Base-by-base conservation (phyloP, 2,113 vertebrate species). In the Corythornis cristatus region DNA sequence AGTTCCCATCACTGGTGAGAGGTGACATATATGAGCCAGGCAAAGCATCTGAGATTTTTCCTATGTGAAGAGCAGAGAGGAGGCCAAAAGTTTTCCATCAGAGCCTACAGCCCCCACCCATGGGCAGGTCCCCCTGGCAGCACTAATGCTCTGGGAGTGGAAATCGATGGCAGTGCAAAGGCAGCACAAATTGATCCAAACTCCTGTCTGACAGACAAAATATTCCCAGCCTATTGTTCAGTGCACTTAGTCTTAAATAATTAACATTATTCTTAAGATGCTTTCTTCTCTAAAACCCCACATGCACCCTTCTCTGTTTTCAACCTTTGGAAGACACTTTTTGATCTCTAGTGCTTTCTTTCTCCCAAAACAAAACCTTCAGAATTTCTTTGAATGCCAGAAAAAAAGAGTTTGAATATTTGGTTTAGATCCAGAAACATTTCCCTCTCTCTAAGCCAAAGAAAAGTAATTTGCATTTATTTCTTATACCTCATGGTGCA, bases 401-500 rank as follows among this genome's bases (percentile, higher is more conserved):
- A 66, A 92, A 72, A 8, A 26, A 74, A 81, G 54, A 50, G 11
- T 78, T 65, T 50, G 77, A 72, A 33, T 89, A 61, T 57, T 88
- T 88, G 80, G 16, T 45, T 88, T 77, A 57, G 86, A 45, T 91
- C 62, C 75, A 93, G 80, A 88, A 86, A 40, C 1, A 1, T 18
- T 93, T 90, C 57, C 37, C 19, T 78, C 40, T 40, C 66, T 75
- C 66, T 37, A 75, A 82, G 62, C 66, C 74, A 82, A 71, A 90
- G 25, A 31, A 88, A 92, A 92, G 5, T 12, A 31, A 31, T 76
- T 90, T 58, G 11, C 5, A 61, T 17, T 28, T 62, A 18, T 40
- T 16, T 26, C 13, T 33, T 13, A 3, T 15, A 11, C 21, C 1
- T 1, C n/a, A 19, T 1, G 31, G 12, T 0, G 2, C 11, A 54